Evolutionary conservation across 2,888 invertebrate species (phyloP), one percentile per base, ranked within the genome.

Genomic region (Pachycephus smyrnensis): DNA sequence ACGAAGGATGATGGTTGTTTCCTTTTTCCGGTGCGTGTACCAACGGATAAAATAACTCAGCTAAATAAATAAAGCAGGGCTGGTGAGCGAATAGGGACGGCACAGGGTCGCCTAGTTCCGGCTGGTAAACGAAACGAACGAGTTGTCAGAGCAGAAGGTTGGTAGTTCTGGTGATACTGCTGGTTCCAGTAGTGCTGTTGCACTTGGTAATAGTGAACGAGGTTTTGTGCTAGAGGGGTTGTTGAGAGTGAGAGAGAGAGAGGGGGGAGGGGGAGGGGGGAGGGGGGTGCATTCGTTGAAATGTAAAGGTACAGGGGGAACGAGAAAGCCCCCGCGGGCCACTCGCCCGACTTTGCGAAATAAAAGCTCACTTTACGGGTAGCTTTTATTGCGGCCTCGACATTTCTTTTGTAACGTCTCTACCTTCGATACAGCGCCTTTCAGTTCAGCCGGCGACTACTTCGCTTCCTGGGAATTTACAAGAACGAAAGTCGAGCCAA

Each of bases 361-460:
- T 89, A 90, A 90, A 89, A 90, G 88, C 88, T 88, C 87, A 86
- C 88, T 89, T 89, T 90, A 87, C 88, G 84, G 75, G 84, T 83
- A 87, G 87, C 89, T 89, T 90, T 89, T 88, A 89, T 89, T 90
- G 89, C 88, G 86, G 87, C 83, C 86, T 86, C 86, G 84, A 85
- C 87, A 82, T 88, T 87, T 85, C 88, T 87, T 89, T 88, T 89
- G 88, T 89, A 86, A 85, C 85, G 84, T n/a, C 35, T 33, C 37
- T 32, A 23, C 68, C 55, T 55, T 55, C 77, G 82, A 82, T 79
- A 80, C 84, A 81, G 84, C 82, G 82, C 84, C 86, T 87, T 89
- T 89, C 88, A 87, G 83, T 86, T 84, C 85, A 84, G 83, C 86
- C 84, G 84, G 83, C 85, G 82, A 55, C 55, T 55, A 55, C 55